Evolutionary conservation across 2,888 invertebrate species (phyloP).

Genomic region (Parnassius mnemosyne): DNA sequence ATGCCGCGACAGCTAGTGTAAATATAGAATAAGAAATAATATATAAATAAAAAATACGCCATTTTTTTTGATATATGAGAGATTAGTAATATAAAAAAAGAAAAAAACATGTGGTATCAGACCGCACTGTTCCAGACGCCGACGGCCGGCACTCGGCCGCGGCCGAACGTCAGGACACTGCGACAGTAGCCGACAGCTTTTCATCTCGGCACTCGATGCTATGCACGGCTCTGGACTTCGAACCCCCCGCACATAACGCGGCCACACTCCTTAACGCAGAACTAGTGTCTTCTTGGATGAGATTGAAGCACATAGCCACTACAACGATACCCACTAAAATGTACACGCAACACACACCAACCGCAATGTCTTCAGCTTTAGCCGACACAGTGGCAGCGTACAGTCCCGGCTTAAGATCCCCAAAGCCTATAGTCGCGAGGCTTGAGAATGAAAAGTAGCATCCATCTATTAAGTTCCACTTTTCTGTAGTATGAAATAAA

Average conservation of each 20-base stretch:
- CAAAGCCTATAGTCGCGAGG: constrained; percentile 91
- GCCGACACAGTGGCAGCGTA: constrained; percentile 72
- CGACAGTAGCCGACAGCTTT: constrained; percentile 69
- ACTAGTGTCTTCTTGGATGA: constrained; percentile 88
- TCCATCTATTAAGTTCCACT: constrained; percentile 95
- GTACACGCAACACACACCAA: constrained; percentile 89
- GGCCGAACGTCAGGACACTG: constrained; percentile 81
- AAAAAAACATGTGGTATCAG: constrained; percentile 29
- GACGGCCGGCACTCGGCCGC: constrained; percentile 56
- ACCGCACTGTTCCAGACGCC: constrained; percentile 41
- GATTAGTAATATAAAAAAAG: too few species aligned
- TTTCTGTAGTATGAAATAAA: constrained; percentile 93
- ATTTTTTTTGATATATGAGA: too few species aligned
- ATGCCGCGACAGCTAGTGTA: too few species aligned
- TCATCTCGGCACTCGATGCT: constrained; percentile 72
- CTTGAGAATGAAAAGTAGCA: constrained; percentile 90
- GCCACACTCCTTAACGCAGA: constrained; percentile 43
- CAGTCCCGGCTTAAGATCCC: constrained; percentile 86
- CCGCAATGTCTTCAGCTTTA: constrained; percentile 82
- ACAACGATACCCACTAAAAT: constrained; percentile 92
- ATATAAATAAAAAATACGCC: too few species aligned
- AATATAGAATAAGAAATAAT: too few species aligned
- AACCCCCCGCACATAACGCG: constrained; percentile 49
- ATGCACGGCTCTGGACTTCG: constrained; percentile 61
- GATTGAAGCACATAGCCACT: constrained; percentile 92